Evolutionary conservation across 2,113 vertebrate genomes (phyloP).

Genomic region (Tonatia bakeri): DNA sequence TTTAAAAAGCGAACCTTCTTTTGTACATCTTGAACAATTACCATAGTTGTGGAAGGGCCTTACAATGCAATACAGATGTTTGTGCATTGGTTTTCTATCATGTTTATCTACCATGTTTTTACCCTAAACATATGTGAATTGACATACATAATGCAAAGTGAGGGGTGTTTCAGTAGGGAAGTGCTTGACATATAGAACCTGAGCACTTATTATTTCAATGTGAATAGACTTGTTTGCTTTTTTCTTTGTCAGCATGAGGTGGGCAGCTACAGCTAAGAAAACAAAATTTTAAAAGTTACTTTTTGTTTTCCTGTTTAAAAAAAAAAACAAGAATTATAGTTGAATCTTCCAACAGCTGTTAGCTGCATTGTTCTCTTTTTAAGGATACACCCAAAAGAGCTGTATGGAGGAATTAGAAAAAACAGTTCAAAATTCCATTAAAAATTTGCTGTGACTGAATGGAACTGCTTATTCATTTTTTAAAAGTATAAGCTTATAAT

Average conservation of each 20-base stretch:
- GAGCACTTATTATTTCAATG: slow-evolving; percentile 59
- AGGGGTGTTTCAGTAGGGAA: slow-evolving; percentile 57
- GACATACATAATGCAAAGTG: slow-evolving; percentile 15
- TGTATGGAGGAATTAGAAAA: slow-evolving; percentile 30
- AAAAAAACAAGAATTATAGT: slow-evolving; percentile 27
- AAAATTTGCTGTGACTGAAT: not conserved
- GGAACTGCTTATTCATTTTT: not conserved
- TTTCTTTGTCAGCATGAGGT: slow-evolving; percentile 72
- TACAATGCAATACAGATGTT: not conserved
- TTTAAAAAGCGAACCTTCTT: not conserved
- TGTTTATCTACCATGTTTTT: slow-evolving; percentile 30
- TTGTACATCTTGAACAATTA: not conserved
- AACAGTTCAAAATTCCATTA: not conserved
- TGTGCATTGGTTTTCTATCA: not conserved
- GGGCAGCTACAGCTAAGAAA: slow-evolving; percentile 64
- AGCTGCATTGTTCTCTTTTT: slow-evolving; percentile 41
- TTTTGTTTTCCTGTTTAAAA: slow-evolving; percentile 20
- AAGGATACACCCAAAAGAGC: slow-evolving; percentile 40
- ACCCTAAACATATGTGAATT: slow-evolving; percentile 46
- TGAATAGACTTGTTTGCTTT: slow-evolving; percentile 66
- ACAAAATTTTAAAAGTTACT: slow-evolving; percentile 63
- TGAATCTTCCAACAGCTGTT: slow-evolving; percentile 52
- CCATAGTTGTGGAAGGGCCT: slow-evolving; percentile 2
- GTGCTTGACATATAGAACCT: slow-evolving; percentile 65
- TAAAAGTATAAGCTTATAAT: not conserved